These are phyloP conservation scores for Trichoplusia ni DNA, from an alignment of 1,140 invertebrate species.

Conservation along the genomic window DNA sequence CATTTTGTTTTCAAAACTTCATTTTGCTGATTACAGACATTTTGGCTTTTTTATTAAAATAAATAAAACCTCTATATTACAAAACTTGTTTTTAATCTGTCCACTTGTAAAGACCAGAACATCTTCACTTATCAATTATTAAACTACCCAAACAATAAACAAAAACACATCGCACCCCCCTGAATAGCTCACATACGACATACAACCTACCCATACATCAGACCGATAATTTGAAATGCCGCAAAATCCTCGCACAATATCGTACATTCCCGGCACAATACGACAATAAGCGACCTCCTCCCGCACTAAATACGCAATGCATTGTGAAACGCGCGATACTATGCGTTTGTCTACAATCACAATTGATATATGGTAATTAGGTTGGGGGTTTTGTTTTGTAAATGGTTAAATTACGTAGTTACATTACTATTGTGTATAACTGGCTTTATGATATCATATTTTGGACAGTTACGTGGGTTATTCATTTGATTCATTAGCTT, in stretches of 20 bases:
- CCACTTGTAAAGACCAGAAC: too few relatives aligned
- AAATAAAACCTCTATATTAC: too few relatives aligned
- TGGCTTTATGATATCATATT: too few relatives aligned
- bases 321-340: constrained; percentile 9
- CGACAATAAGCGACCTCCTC: constrained; percentile 14
- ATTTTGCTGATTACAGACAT: too few relatives aligned
- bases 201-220: constrained; percentile 27
- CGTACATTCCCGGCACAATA: constrained; percentile 21
- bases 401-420: constrained; percentile 6
- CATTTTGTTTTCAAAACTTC: too few relatives aligned
- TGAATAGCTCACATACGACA: constrained; percentile 5
- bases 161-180: constrained; percentile 7
- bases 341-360: constrained; percentile 1
- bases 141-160: constrained; percentile 4
- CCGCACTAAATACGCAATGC: constrained; percentile 22
- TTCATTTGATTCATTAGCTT: too few relatives aligned
- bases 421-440: too few relatives aligned
- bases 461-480: too few relatives aligned
- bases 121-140: neutral
- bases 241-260: constrained; percentile 14
- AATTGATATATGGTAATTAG: constrained; percentile 22
- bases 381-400: constrained; percentile 1
- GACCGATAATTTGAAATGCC: constrained; percentile 30
- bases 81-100: too few relatives aligned
- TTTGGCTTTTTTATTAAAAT: too few relatives aligned